Conservation (phyloP, 2,113 vertebrate species). For the Chamaea fasciata region DNA sequence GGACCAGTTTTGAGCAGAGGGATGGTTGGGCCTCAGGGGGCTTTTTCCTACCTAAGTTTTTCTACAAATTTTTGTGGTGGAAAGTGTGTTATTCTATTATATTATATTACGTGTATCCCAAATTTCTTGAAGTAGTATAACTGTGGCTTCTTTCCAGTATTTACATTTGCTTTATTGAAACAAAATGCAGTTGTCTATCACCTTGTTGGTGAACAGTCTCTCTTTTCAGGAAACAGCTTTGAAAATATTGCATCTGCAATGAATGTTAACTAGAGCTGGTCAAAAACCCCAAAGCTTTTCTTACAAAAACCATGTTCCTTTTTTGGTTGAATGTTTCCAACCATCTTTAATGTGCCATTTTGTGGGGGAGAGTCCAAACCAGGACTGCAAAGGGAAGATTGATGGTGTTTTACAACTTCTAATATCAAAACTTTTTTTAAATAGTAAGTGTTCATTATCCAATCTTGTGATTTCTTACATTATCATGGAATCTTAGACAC, state of each 20-base stretch:
- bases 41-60: background rate
- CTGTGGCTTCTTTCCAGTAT: background rate
- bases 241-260: background rate
- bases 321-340: background rate
- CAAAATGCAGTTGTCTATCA: background rate
- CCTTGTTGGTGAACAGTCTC: background rate
- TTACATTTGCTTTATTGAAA: background rate
- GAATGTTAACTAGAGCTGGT: background rate
- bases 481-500: background rate
- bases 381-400: background rate
- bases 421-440: background rate
- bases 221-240: background rate
- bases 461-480: background rate
- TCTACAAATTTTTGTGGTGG: background rate
- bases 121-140: background rate
- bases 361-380: slow-evolving; percentile 37
- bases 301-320: slow-evolving; percentile 35
- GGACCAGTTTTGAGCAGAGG: background rate
- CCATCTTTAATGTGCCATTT: background rate
- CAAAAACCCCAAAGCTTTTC: slow-evolving; percentile 32
- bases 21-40: background rate
- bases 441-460: background rate
- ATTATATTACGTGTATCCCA: background rate
- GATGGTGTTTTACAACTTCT: slow-evolving; percentile 21
- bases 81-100: background rate